Base-by-base conservation (phyloP, 2,113 vertebrate species). In the Chaetops frenatus region DNA sequence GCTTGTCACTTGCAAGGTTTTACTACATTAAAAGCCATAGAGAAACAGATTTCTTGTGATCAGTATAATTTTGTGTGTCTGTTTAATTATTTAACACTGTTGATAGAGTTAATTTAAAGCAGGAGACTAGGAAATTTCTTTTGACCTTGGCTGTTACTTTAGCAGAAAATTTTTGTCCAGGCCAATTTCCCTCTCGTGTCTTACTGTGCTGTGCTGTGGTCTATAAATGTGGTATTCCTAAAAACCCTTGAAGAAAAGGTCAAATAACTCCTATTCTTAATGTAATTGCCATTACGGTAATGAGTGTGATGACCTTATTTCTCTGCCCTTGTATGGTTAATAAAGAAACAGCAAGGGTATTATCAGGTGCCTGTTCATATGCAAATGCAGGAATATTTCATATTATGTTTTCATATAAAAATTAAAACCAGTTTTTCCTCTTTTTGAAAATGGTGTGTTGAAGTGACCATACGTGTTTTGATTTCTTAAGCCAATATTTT, bases 1-100 rank as follows among this genome's bases (percentile, higher is more conserved):
- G 71, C 84, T 94, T 95, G 93, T 93, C 72, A 53, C 54, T 92
- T 65, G 33, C 23, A 67, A 95, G 76, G 48, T 64, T 87, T 79
- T 84, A 67, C 78, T 91, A 54, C 35, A 38, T 57, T 69, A 86
- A 62, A 71, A 92, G 58, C 65, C 17, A 10, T 28, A 67, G 69
- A 88, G 73, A 76, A 69, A 45, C 25, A 91, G 21, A 50, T 84
- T 95, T 85, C 50, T 72, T 84, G 84, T 74, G 60, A 88, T 85
- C 64, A 40, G 54, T 92, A 8, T 90, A 20, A 83, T 88, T 92
- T 86, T 86, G 28, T 69, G 14, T 94, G 82, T 92, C 90, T 62
- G 27, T 76, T 76, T 72, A 40, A 92, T 96, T 90, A 74, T 78
- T 64, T 80, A 70, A 64, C 3, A 3, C 45, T 57, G 17, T 42